These are phyloP conservation scores for Megamerina dolium DNA, from an alignment of 2,888 invertebrate genomes.

Conservation along the genomic window DNA sequence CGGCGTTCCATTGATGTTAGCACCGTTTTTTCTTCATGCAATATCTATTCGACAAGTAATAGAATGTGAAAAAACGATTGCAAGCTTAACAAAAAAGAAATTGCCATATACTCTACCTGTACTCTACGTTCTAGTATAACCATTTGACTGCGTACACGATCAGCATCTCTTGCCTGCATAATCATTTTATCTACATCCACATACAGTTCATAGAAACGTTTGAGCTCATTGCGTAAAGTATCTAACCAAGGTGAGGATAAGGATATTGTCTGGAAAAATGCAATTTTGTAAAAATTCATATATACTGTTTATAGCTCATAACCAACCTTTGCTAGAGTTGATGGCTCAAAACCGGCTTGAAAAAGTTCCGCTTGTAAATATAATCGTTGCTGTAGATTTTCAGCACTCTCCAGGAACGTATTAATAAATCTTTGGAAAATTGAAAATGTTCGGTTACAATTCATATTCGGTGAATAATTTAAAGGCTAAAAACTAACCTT, in stretches of 20 bases:
- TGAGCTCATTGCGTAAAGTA: constrained; percentile 62
- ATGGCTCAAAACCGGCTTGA: constrained; percentile 69
- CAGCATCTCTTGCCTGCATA: constrained; percentile 63
- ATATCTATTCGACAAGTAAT: constrained; percentile 50
- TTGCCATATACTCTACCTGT: constrained; percentile 52
- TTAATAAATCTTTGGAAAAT: constrained; percentile 63
- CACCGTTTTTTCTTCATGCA: constrained; percentile 73
- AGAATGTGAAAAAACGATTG: too few species aligned
- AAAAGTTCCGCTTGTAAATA: constrained; percentile 81
- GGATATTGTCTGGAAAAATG: constrained; percentile 55
- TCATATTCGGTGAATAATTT: too few species aligned
- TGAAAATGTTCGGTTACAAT: too few species aligned
- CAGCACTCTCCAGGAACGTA: constrained; percentile 71
- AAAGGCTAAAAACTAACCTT: too few species aligned
- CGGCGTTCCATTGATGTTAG: constrained; percentile 67
- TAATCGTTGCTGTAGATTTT: constrained; percentile 67
- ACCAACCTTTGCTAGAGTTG: constrained; percentile 50
- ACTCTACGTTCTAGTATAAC: constrained; percentile 65
- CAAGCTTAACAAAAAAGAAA: background rate
- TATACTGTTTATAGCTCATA: too few species aligned
- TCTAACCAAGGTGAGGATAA: constrained; percentile 61
- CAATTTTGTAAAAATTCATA: too few species aligned
- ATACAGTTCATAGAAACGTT: constrained; percentile 69
- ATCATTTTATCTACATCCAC: constrained; percentile 74
- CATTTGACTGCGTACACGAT: constrained; percentile 64